These are phyloP conservation scores for Tachyglossus aculeatus DNA, from an alignment of 2,797 vertebrate species.

Conservation along the genomic window DNA sequence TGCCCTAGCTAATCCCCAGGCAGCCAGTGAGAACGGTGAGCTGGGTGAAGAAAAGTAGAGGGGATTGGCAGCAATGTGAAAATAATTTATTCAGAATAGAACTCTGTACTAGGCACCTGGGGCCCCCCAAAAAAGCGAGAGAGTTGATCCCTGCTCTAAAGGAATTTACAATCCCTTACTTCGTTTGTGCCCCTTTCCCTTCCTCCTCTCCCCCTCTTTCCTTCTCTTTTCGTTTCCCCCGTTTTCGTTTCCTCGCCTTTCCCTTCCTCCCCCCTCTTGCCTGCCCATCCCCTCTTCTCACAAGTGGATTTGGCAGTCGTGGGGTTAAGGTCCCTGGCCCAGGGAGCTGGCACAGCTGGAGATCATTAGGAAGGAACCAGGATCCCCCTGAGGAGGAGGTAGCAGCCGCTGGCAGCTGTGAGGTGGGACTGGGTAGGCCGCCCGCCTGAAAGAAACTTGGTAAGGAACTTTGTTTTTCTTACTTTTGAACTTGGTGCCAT, in stretches of 20 bases:
- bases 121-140: too few species aligned
- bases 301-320: neutral
- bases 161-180: too few species aligned
- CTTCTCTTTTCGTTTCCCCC: neutral
- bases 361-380: slow-evolving; percentile 22
- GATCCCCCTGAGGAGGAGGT: neutral
- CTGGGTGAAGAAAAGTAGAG: too few species aligned
- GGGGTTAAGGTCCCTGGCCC: slow-evolving; percentile 39
- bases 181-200: too few species aligned
- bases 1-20: too few species aligned
- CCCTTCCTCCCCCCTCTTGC: too few species aligned
- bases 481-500: slow-evolving; percentile 13
- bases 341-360: slow-evolving; percentile 37
- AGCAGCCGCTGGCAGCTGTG: neutral
- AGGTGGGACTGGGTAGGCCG: neutral
- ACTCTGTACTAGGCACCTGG: too few species aligned
- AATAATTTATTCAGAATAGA: too few species aligned
- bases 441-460: neutral
- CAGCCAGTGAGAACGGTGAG: too few species aligned
- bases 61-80: too few species aligned
- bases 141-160: too few species aligned
- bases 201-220: too few species aligned
- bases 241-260: neutral
- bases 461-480: slow-evolving; percentile 29
- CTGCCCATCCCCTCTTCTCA: neutral